Evolutionary conservation across 2,797 vertebrate species (phyloP).

Genomic region (Huso huso): DNA sequence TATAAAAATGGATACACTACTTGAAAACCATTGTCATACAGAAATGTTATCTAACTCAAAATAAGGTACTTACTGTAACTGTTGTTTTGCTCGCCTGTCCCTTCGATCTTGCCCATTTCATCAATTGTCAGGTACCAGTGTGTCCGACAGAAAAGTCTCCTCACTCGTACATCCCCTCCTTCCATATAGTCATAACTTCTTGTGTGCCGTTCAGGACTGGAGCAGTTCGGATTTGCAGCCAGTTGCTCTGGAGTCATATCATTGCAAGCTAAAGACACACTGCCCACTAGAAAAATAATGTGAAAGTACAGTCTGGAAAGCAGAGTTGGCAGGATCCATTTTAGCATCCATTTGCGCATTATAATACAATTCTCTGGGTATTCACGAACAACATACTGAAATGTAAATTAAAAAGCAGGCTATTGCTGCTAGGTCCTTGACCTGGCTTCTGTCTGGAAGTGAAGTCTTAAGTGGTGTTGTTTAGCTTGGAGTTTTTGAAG

Average conservation of each 20-base stretch:
- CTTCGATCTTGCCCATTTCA: conserved; percentile 85
- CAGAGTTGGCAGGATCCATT: conserved; percentile 93
- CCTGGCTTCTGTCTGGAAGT: conserved; percentile 48
- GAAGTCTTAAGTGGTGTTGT: conserved; percentile 10
- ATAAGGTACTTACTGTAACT: conserved; percentile 83
- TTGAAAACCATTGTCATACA: no score
- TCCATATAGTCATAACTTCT: conserved; percentile 99
- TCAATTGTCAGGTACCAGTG: conserved; percentile 97
- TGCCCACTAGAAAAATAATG: conserved; percentile 80
- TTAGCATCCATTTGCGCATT: conserved; percentile 98
- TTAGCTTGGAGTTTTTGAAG: conserved; percentile 30
- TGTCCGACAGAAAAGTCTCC: conserved; percentile 93
- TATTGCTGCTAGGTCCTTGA: conserved; percentile 62
- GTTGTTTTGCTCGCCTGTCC: conserved; percentile 88
- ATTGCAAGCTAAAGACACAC: conserved; percentile 81
- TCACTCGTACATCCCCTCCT: conserved; percentile 94
- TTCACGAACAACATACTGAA: conserved; percentile 93
- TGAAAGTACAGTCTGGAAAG: conserved; percentile 91
- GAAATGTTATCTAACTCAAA: conserved; percentile 4
- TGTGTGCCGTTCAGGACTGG: conserved; percentile 87
- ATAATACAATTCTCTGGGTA: conserved; percentile 86
- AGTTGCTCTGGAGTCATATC: conserved; percentile 91
- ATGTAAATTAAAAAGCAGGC: conserved; percentile 64
- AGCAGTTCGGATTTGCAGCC: conserved; percentile 88
- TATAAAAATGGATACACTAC: no score